phyloP scores from a whole-genome alignment of 2,797 vertebrate genomes.

The Xiphophorus birchmanni region DNA sequence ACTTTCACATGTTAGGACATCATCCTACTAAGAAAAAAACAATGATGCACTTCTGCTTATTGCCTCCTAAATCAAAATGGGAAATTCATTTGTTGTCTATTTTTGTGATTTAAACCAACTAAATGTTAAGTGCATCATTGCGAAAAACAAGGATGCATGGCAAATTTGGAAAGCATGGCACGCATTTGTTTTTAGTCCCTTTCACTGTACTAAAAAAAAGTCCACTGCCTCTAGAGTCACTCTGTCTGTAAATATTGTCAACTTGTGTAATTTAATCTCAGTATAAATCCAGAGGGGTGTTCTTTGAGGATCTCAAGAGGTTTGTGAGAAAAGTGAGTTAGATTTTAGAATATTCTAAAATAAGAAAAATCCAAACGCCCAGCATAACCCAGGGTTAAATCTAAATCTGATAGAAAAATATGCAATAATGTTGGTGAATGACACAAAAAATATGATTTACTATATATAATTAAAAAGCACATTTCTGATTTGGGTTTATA shows the following conservation, averaged over 20 bases:
- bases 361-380: too few species aligned
- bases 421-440: too few species aligned
- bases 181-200: background rate
- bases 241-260: background rate
- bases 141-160: background rate
- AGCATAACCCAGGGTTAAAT: too few species aligned
- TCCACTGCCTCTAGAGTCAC: background rate
- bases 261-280: background rate
- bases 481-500: too few species aligned
- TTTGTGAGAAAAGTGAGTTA: background rate
- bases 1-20: background rate
- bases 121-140: background rate
- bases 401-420: too few species aligned
- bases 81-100: background rate
- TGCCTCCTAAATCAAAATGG: background rate
- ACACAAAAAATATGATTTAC: too few species aligned
- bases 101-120: background rate
- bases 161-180: background rate
- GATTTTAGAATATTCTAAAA: too few species aligned
- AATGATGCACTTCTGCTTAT: background rate
- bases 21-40: background rate
- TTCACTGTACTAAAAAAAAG: background rate
- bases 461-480: too few species aligned
- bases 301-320: background rate
- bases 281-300: background rate